Conservation (phyloP, 2,113 vertebrate species). For the Cyrtonyx montezumae region DNA sequence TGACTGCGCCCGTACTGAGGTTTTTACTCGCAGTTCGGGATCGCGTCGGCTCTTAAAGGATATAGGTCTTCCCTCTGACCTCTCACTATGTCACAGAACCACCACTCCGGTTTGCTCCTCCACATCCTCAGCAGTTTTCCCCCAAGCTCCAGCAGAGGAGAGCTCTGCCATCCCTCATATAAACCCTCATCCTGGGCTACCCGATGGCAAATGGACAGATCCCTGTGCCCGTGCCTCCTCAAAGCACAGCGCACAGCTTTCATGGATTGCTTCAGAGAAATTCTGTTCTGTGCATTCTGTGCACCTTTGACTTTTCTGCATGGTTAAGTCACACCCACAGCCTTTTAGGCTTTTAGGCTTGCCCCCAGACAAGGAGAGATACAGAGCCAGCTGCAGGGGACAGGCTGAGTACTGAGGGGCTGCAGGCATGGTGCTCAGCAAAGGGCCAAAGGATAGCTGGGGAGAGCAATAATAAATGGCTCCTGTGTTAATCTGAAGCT, state of each 20-base stretch:
- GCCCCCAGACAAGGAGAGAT: fast-evolving
- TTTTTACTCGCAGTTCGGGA: background rate
- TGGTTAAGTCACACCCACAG: background rate
- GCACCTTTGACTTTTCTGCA: background rate
- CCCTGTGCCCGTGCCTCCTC: background rate
- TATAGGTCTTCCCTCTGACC: background rate
- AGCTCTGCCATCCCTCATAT: background rate
- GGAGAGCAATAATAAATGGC: background rate
- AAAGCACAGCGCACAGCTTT: background rate
- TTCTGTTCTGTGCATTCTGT: background rate
- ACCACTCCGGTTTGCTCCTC: too few relatives aligned
- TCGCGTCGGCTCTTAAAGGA: background rate
- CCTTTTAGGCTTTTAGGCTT: background rate
- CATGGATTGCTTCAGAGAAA: background rate
- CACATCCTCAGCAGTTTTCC: too few relatives aligned
- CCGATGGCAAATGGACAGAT: background rate
- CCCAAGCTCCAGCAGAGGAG: too few relatives aligned
- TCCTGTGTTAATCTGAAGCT: background rate
- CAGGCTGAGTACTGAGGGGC: background rate
- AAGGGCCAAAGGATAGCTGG: fast-evolving
- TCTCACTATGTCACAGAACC: background rate
- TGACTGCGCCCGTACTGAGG: background rate
- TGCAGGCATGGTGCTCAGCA: background rate
- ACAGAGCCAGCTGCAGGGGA: background rate
- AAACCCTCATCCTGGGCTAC: background rate